Evolutionary conservation across 2,113 vertebrate species (phyloP).

Genomic region (Neodon shergylaensis): DNA sequence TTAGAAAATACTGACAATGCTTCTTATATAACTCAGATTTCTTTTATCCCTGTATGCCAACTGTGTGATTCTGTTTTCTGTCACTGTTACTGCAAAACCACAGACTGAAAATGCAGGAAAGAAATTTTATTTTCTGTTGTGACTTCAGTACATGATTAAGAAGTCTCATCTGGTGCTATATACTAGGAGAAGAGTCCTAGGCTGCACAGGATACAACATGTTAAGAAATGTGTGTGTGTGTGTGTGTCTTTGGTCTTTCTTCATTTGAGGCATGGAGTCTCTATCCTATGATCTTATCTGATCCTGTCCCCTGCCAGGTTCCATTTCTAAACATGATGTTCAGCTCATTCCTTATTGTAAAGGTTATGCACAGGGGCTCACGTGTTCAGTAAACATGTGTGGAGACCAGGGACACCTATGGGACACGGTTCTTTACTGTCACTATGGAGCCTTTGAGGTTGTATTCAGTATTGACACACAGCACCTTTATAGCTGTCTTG

Average conservation of each 20-base stretch:
- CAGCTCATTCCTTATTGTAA: neutral
- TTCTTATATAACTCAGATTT: neutral
- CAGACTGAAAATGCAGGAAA: neutral
- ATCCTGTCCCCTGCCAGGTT: neutral
- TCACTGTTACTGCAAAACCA: neutral
- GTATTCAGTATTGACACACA: neutral
- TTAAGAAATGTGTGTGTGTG: neutral
- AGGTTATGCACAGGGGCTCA: no score
- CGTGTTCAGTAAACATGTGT: no score
- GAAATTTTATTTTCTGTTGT: neutral
- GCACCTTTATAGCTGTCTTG: neutral
- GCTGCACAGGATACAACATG: neutral
- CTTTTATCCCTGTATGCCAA: neutral
- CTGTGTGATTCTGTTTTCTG: neutral
- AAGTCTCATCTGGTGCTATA: neutral
- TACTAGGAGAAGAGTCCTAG: neutral
- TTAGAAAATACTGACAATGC: neutral
- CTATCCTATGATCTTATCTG: neutral
- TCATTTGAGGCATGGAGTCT: no score
- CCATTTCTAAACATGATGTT: neutral
- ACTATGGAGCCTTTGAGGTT: neutral
- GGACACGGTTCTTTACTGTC: neutral
- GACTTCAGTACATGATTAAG: neutral
- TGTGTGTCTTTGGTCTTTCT: neutral
- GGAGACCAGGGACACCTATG: neutral